Conservation (phyloP, 2,113 vertebrate species). For the Beaufortia kweichowensis region DNA sequence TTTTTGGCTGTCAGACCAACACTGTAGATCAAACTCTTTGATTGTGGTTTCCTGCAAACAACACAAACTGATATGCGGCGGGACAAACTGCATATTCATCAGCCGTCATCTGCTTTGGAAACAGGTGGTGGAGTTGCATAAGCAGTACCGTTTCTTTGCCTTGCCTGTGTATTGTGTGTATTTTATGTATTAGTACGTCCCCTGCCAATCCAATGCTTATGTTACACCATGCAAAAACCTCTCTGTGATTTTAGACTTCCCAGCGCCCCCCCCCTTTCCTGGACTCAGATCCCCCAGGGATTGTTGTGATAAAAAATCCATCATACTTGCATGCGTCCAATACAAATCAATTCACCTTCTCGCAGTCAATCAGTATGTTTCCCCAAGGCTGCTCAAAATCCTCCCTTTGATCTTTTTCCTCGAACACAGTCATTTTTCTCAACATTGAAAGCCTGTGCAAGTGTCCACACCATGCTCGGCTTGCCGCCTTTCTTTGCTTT, state of each 20-base stretch:
- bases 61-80: slow-evolving; percentile 13
- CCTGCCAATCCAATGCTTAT: neutral
- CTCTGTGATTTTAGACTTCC: slow-evolving; percentile 9
- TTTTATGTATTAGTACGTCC: neutral
- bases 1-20: neutral
- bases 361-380: slow-evolving; percentile 42
- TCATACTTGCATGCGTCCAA: slow-evolving; percentile 40
- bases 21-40: neutral
- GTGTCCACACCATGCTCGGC: slow-evolving; percentile 10
- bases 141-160: neutral
- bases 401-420: slow-evolving; percentile 48
- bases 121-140: slow-evolving; percentile 37
- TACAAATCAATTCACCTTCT: slow-evolving; percentile 55
- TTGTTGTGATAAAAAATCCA: slow-evolving; percentile 45
- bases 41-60: neutral
- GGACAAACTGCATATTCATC: slow-evolving; percentile 26
- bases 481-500: slow-evolving; percentile 17
- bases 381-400: slow-evolving; percentile 47
- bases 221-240: slow-evolving; percentile 1
- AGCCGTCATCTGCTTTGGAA: slow-evolving; percentile 15
- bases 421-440: slow-evolving; percentile 4
- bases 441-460: slow-evolving; percentile 33
- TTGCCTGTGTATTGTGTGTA: neutral
- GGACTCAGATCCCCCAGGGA: slow-evolving; percentile 30
- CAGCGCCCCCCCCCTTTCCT: neutral